These are phyloP conservation scores for Dermochelys coriacea DNA, from an alignment of 2,797 vertebrate genomes.

Conservation along the genomic window DNA sequence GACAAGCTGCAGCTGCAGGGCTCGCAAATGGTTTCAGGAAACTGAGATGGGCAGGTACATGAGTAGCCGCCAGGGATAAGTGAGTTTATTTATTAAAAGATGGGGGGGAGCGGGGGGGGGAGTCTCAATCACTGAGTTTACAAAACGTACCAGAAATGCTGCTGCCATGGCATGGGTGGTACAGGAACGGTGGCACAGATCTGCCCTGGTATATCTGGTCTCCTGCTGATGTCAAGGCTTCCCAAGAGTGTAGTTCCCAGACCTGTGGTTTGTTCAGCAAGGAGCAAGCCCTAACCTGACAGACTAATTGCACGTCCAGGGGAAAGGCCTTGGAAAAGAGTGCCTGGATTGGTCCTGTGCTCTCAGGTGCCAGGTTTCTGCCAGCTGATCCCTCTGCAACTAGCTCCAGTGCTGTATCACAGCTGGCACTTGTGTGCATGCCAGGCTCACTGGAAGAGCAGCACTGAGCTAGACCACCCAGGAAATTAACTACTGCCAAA, in stretches of 20 bases:
- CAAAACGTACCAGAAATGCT: neutral
- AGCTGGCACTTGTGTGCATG: neutral
- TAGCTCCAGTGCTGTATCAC: neutral
- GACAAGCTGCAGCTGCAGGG: neutral
- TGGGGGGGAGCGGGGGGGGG: no score
- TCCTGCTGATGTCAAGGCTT: neutral
- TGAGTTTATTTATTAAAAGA: neutral
- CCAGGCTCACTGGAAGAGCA: neutral
- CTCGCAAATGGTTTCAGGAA: neutral
- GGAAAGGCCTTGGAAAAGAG: neutral
- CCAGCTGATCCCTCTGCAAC: neutral
- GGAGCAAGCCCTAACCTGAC: neutral
- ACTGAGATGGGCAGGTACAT: neutral
- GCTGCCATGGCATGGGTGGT: accelerated
- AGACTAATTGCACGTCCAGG: neutral
- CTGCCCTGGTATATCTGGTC: neutral
- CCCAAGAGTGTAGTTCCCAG: neutral
- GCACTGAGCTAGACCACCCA: neutral
- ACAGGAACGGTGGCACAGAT: neutral
- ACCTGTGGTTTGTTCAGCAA: neutral
- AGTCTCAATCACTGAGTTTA: no score
- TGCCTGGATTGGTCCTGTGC: neutral
- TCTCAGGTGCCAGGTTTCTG: slow-evolving; percentile 5
- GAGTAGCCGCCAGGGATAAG: neutral
- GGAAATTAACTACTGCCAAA: neutral